Conservation (phyloP, 2,113 vertebrate genomes). For the Dinomys branickii region DNA sequence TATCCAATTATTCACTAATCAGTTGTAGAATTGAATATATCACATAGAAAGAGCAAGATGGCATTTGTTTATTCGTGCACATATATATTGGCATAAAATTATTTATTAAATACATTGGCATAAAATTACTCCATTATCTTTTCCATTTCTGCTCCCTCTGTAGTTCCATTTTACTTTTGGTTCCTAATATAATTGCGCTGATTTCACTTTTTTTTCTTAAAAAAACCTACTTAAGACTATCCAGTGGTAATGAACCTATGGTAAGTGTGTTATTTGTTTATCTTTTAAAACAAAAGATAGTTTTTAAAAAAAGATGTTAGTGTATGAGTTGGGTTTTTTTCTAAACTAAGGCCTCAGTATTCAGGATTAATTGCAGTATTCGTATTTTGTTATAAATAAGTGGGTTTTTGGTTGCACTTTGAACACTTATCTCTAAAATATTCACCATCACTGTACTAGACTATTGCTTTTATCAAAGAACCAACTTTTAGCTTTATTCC, state of each 20-base stretch:
- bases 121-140: background rate
- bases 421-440: too few relatives aligned
- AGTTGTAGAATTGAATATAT: background rate
- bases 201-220: background rate
- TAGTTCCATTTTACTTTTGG: background rate
- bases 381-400: background rate
- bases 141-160: background rate
- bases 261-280: background rate
- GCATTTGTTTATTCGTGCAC: background rate
- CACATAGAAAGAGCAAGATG: background rate
- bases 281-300: background rate
- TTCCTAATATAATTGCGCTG: background rate
- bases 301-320: too few relatives aligned
- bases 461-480: background rate
- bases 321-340: background rate
- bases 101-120: background rate
- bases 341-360: background rate
- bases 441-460: background rate
- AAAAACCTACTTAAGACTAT: background rate
- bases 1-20: background rate
- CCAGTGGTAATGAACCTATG: background rate
- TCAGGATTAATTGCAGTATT: background rate
- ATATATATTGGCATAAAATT: background rate
- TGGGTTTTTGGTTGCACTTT: background rate
- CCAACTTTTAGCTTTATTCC: background rate